These are phyloP conservation scores for Lophura nycthemera DNA, from an alignment of 2,113 vertebrate genomes.

Conservation along the genomic window DNA sequence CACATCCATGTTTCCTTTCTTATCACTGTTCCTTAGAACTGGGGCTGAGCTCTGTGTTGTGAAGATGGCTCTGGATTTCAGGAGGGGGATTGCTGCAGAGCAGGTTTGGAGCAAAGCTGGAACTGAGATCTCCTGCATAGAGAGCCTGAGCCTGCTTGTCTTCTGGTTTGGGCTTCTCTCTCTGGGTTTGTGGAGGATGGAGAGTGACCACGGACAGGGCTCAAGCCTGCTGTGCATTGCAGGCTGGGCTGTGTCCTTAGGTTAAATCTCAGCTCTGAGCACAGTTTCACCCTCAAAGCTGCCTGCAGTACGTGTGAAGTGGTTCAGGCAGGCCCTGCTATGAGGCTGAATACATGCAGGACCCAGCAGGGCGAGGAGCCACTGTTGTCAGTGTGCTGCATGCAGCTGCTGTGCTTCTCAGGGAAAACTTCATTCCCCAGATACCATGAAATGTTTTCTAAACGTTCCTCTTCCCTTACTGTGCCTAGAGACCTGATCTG, in stretches of 20 bases:
- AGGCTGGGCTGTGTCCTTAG: neutral
- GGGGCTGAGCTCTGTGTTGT: fast-evolving
- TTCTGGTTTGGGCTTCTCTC: neutral
- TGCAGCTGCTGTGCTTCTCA: neutral
- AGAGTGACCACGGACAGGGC: too few relatives aligned
- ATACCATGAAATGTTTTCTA: neutral
- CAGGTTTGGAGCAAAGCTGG: fast-evolving
- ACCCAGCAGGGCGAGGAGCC: neutral
- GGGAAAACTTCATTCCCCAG: neutral
- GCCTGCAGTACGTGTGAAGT: neutral
- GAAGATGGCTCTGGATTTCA: fast-evolving
- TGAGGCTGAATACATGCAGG: fast-evolving
- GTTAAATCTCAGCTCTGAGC: neutral
- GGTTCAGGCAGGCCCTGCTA: neutral
- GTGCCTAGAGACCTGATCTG: fast-evolving
- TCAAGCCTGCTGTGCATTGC: neutral
- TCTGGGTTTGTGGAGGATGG: neutral
- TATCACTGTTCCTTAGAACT: neutral
- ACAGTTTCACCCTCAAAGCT: neutral
- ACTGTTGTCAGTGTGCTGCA: fast-evolving
- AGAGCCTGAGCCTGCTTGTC: neutral
- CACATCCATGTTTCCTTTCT: fast-evolving
- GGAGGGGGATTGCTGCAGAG: neutral
- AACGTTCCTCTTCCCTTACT: neutral
- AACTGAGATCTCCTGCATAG: fast-evolving